Evolutionary conservation across 2,888 invertebrate species (phyloP), one percentile per base, ranked within the genome.

Genomic region (Dolichomitus sp.): DNA sequence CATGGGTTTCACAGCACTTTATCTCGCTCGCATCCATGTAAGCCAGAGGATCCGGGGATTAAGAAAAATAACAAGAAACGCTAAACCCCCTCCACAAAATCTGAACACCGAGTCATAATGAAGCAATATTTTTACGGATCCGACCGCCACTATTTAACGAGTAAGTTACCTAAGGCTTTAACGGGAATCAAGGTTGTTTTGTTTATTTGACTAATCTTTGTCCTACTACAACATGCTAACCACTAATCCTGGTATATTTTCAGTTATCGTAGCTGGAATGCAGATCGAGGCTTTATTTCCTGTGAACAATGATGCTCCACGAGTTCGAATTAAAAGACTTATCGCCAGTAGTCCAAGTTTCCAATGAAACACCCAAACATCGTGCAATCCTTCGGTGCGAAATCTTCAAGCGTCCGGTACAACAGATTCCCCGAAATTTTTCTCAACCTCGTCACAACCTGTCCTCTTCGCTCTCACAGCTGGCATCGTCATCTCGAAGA

Each of bases 381-480:
- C 37, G 37, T 61, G 17, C 61, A 4, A 11, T 7, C 17, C 61
- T 37, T 12, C 61, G 61, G 9, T 17, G 7, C 19, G n/a, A 65
- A 83, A 75, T 78, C 65, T 61, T 14, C 59, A 48, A 75, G 37
- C 78, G 17, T 79, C 69, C 45, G 84, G 83, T 86, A 85, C 84
- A 82, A 72, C 83, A 85, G 85, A 85, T 85, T 85, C 72, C 68
- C 54, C 48, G 52, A 80, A n/a, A 54, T 61, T 74, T 84, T 81
- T 68, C 37, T 54, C 57, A 48, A 37, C 11, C 40, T 42, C 17
- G 45, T 73, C 45, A n/a, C 12, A 33, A 17, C 12, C 54, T 30
- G 59, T 52, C 54, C 52, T 30, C 48, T 19, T 54, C 59, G 40
- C 74, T n/a, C 70, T 84, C 70, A 52, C 66, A 40, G 14, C 45